Percentiles rank a stretch among this genome's conserved stretches.
phyloP scores from a whole-genome alignment of 2,113 vertebrate genomes.

The Potamarius usumacintae region DNA sequence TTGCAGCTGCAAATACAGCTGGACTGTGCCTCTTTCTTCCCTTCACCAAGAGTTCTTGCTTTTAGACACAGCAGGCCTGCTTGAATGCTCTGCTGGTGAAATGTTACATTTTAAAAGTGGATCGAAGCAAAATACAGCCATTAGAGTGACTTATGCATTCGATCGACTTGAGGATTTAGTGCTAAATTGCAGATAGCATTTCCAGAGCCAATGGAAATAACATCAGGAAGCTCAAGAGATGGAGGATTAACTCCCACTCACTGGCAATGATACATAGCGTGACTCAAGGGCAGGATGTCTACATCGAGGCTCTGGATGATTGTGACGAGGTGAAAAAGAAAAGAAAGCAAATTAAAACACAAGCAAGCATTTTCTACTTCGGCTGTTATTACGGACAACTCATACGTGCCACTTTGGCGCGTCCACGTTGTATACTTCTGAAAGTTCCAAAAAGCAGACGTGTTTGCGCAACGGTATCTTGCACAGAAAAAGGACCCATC shows the following conservation, averaged over 20 bases:
- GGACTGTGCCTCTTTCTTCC: slow-evolving; percentile 47
- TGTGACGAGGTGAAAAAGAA: slow-evolving; percentile 35
- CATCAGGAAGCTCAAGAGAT: slow-evolving; percentile 39
- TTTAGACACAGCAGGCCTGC: slow-evolving; percentile 44
- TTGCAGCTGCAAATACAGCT: slow-evolving; percentile 72
- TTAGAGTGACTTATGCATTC: slow-evolving; percentile 66
- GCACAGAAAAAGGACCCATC: not conserved
- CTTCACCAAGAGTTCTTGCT: slow-evolving; percentile 4
- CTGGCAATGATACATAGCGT: slow-evolving; percentile 22
- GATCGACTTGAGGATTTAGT: slow-evolving; percentile 52
- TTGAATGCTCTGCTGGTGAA: slow-evolving; percentile 60
- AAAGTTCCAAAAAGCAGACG: not conserved
- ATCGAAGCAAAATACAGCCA: slow-evolving; percentile 65
- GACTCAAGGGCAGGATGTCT: not conserved
- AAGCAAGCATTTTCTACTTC: slow-evolving; percentile 4
- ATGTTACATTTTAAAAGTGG: slow-evolving; percentile 65
- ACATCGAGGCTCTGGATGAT: not conserved
- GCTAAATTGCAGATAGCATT: slow-evolving; percentile 60
- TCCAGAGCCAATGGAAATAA: slow-evolving; percentile 55
- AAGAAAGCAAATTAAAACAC: not conserved
- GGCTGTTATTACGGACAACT: slow-evolving; percentile 5
- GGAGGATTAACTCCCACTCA: slow-evolving; percentile 38
- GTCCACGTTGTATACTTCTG: not conserved
- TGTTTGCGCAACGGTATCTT: not conserved
- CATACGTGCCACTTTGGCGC: not conserved